A percentile compares a stretch with the other conserved stretches of the same genome.
phyloP scores from a whole-genome alignment of 2,797 vertebrate genomes.

The Helostoma temminkii region DNA sequence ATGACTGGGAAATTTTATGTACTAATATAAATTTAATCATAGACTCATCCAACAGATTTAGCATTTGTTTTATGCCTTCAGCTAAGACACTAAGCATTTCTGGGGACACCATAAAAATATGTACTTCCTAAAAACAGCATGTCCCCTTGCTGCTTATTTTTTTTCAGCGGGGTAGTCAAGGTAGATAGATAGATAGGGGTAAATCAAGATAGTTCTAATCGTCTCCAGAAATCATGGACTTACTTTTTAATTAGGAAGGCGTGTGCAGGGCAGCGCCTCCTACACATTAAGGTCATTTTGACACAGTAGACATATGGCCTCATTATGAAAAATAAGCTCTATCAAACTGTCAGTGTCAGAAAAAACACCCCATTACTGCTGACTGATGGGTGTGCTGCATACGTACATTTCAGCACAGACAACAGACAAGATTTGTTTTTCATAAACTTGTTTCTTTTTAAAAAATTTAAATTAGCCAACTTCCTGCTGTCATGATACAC shows the following conservation, averaged over 20 bases:
- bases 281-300: constrained; percentile 42
- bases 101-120: constrained; percentile 18
- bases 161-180: constrained; percentile 50
- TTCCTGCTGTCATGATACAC: constrained; percentile 38
- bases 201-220: constrained; percentile 56
- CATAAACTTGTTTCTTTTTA: constrained; percentile 12
- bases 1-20: constrained; percentile 22
- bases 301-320: constrained; percentile 50
- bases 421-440: constrained; percentile 21
- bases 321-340: constrained; percentile 67
- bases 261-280: constrained; percentile 27
- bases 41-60: constrained; percentile 19
- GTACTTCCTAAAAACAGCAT: constrained; percentile 41
- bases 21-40: constrained; percentile 44
- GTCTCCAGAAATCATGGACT: constrained; percentile 43
- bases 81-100: constrained; percentile 26
- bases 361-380: constrained; percentile 65
- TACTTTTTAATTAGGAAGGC: constrained; percentile 64
- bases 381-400: constrained; percentile 57
- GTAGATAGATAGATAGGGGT: too few species aligned
- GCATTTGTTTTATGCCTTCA: constrained; percentile 31
- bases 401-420: constrained; percentile 40
- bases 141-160: constrained; percentile 13
- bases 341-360: constrained; percentile 70
- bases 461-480: constrained; percentile 26